Conservation (phyloP, 2,797 vertebrate species). For the Chromis chromis region DNA sequence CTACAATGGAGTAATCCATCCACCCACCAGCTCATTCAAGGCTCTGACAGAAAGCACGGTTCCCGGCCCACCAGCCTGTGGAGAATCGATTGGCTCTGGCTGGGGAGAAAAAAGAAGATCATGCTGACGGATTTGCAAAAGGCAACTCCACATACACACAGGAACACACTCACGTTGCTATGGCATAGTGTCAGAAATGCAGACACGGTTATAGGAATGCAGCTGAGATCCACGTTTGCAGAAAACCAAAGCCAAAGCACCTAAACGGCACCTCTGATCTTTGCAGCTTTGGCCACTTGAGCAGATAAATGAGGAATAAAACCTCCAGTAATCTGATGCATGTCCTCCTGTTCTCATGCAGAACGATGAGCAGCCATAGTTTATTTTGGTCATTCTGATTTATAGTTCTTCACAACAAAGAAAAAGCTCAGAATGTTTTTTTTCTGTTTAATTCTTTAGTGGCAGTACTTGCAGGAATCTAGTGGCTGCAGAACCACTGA, state of each 20-base stretch:
- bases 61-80: slow-evolving; percentile 66
- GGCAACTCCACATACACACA: slow-evolving; percentile 19
- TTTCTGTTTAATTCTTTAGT: no score
- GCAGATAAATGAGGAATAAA: neutral
- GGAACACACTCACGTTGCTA: slow-evolving; percentile 11
- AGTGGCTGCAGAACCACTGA: no score
- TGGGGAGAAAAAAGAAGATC: slow-evolving; percentile 54
- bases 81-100: slow-evolving; percentile 75
- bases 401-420: no score
- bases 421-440: no score
- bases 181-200: slow-evolving; percentile 12
- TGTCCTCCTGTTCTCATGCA: neutral
- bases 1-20: slow-evolving; percentile 75
- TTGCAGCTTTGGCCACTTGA: neutral
- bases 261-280: slow-evolving; percentile 8
- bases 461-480: no score
- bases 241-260: neutral
- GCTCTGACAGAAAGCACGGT: slow-evolving; percentile 68
- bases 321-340: no score
- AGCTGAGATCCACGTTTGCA: neutral
- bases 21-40: slow-evolving; percentile 72
- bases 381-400: no score
- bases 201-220: slow-evolving; percentile 15
- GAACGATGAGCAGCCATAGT: neutral
- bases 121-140: slow-evolving; percentile 51